Conservation (phyloP, 2,888 invertebrate species). For the Drosophila pseudotakahashii region DNA sequence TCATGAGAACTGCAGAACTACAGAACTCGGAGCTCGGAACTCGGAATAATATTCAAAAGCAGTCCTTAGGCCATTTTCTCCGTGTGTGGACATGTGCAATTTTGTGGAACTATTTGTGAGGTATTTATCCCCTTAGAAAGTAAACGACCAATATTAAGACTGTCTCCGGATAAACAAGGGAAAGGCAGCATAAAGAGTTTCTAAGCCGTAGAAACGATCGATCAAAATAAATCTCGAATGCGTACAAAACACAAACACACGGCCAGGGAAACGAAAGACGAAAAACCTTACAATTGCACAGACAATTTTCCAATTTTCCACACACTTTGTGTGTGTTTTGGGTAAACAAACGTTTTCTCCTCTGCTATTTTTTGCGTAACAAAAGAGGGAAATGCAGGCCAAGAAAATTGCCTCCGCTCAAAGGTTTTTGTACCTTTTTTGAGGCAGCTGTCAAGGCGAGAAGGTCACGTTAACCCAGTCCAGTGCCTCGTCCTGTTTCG, state of each 20-base stretch:
- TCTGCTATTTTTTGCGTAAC: conserved; percentile 65
- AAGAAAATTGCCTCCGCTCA: conserved; percentile 43
- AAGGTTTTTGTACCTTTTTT: conserved; percentile 29
- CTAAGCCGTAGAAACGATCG: conserved; percentile 68
- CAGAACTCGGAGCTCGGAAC: not conserved
- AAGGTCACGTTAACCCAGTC: conserved; percentile 57
- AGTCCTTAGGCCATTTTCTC: conserved; percentile 41
- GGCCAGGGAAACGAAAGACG: conserved; percentile 49
- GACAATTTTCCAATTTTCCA: conserved; percentile 73
- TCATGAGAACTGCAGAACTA: conserved; percentile 56
- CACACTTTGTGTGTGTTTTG: conserved; percentile 60
- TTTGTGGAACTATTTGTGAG: conserved; percentile 73
- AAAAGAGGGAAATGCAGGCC: conserved; percentile 56
- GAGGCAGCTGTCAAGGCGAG: conserved; percentile 70
- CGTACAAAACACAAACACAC: conserved; percentile 50
- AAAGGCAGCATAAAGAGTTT: conserved; percentile 30
- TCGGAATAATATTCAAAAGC: conserved; percentile 8
- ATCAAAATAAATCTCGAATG: conserved; percentile 77
- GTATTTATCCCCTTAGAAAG: conserved; percentile 57
- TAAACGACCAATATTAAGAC: conserved; percentile 69
- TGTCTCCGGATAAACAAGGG: conserved; percentile 59
- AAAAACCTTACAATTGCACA: conserved; percentile 72
- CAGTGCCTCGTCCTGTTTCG: not conserved
- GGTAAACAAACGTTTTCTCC: conserved; percentile 66
- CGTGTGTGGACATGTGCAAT: conserved; percentile 74